Conservation (phyloP, 2,797 vertebrate genomes). For the Vireo griseus region DNA sequence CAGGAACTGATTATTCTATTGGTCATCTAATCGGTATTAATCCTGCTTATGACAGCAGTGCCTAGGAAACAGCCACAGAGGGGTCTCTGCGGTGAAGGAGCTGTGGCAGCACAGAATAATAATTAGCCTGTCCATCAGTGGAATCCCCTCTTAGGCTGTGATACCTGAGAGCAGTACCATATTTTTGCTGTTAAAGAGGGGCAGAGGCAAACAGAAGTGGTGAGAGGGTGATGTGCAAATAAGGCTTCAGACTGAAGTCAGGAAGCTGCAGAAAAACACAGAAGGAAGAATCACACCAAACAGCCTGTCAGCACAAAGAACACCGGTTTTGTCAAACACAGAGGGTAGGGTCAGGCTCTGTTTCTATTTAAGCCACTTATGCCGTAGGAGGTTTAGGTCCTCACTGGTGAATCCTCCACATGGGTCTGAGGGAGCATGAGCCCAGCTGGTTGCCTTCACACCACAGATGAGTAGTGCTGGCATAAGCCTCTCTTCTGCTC, state of each 20-base stretch:
- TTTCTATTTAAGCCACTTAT: neutral
- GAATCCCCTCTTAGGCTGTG: accelerated
- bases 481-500: neutral
- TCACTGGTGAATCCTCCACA: neutral
- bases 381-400: neutral
- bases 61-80: neutral
- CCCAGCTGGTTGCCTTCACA: neutral
- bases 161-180: neutral
- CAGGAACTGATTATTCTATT: neutral
- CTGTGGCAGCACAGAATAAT: neutral
- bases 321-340: neutral
- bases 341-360: neutral
- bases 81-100: neutral
- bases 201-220: neutral
- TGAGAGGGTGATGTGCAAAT: neutral
- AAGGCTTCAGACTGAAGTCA: neutral
- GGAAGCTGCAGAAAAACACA: neutral
- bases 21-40: neutral
- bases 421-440: neutral
- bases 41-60: neutral
- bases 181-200: neutral
- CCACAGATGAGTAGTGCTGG: accelerated
- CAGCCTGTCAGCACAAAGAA: neutral
- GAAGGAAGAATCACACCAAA: accelerated
- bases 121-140: neutral